Percentiles rank a stretch among this genome's conserved stretches.
phyloP scores from a whole-genome alignment of 2,888 invertebrate species.

The Cheilosia soror region DNA sequence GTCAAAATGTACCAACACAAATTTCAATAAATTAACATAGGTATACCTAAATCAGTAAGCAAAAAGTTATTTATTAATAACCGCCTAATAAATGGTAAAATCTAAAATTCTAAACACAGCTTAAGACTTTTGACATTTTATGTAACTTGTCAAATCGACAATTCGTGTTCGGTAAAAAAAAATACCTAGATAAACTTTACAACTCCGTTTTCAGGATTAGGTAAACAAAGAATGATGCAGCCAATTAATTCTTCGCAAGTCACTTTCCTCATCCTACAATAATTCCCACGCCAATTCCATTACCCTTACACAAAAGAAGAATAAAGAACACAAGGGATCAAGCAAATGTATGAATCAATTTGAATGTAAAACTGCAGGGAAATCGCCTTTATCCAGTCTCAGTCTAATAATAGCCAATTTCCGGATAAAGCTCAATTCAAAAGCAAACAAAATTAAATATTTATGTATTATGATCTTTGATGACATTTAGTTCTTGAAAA shows the following conservation, averaged over 20 bases:
- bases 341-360: neutral
- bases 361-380: neutral
- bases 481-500: neutral
- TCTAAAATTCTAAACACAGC: too few species aligned
- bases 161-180: too few species aligned
- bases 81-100: too few species aligned
- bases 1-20: too few species aligned
- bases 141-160: too few species aligned
- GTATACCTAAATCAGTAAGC: too few species aligned
- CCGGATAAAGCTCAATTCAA: neutral
- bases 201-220: too few species aligned
- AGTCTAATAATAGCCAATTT: neutral
- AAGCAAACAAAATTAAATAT: neutral
- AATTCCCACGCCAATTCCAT: neutral
- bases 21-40: too few species aligned
- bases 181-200: too few species aligned
- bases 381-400: neutral
- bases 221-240: too few species aligned
- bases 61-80: too few species aligned
- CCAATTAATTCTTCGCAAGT: neutral
- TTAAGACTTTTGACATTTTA: too few species aligned
- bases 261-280: neutral
- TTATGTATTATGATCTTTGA: neutral
- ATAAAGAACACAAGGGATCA: neutral
- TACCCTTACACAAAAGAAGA: neutral